Conservation (phyloP, 1,140 invertebrate species). For the Heliconius himera region DNA sequence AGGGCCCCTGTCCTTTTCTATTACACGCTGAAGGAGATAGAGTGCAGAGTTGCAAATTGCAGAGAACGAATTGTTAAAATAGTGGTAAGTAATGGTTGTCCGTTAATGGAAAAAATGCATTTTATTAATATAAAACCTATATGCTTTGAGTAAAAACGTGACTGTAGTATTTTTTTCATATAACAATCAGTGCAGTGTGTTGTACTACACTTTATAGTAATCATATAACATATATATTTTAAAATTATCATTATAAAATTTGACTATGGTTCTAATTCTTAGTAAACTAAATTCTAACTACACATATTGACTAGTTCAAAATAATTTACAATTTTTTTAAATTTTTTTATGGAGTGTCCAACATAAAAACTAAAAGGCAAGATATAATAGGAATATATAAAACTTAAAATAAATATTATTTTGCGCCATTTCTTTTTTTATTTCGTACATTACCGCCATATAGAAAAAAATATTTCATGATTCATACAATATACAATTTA, state of each 20-base stretch:
- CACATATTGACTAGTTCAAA: conserved; percentile 27
- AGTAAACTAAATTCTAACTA: conserved; percentile 9
- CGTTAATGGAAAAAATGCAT: no score
- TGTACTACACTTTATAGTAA: no score
- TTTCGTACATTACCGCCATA: neutral
- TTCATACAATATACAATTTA: neutral
- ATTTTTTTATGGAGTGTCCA: neutral
- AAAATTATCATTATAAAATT: neutral
- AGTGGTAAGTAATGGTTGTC: no score
- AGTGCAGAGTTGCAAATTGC: no score
- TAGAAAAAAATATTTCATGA: neutral
- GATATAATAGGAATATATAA: conserved; percentile 1
- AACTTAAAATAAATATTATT: neutral
- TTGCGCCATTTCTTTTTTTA: neutral
- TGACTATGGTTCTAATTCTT: neutral
- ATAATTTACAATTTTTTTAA: neutral
- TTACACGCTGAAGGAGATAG: no score
- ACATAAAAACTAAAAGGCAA: neutral
- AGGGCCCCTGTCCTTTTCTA: no score
- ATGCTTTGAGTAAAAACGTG: neutral
- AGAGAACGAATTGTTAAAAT: no score
- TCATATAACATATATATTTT: no score
- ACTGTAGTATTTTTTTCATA: neutral
- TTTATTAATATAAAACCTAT: neutral
- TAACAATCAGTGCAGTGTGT: neutral